Base-by-base conservation (phyloP, 2,888 invertebrate species). In the Clunio marinus region DNA sequence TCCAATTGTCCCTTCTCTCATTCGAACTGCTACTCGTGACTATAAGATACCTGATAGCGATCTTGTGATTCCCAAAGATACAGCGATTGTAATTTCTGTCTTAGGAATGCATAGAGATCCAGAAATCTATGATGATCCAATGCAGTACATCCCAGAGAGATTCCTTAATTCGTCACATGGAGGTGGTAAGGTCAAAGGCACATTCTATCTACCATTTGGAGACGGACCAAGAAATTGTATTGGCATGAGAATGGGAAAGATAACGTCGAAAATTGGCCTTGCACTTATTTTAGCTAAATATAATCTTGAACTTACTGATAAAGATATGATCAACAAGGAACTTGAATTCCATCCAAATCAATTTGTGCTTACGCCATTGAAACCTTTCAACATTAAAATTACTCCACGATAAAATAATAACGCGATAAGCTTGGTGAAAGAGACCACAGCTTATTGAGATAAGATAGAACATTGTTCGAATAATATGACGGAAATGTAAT, bases 151-250 rank as follows among this genome's bases (percentile, higher is more conserved):
- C 1, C 68, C 68, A 10, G 68, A 68, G 35, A 13, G 68, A 35
- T 68, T 68, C 35, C 17, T 58, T 8, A 35, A 70, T 35, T 62
- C 68, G 35, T 17, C 69, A 17, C 32, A 69, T 13, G 35, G 69
- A n/a, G 41, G 66, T 7, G 22, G 65, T 5, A 75, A 73, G 13
- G 67, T 63, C 15, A 58, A 55, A 17, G 73, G 58, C 25, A 1
- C 17, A 13, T 37, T 58, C 2, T 68, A 41, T 37, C 10, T 24
- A 1, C 58, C 58, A 5, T 68, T 68, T 25, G 68, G 68, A 1
- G 57, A 58, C n/a, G 57, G 68, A 27, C 55, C 55, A 7, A 45
- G 55, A n/a, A 63, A 41, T n/a, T 63, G 63, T 25, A 63, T 63
- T 15, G 63, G 45, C 7, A 41, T 25, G n/a, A 24, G 63, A 63